Base-by-base conservation (phyloP, 1,140 invertebrate genomes). In the Cardiocondyla obscurior region DNA sequence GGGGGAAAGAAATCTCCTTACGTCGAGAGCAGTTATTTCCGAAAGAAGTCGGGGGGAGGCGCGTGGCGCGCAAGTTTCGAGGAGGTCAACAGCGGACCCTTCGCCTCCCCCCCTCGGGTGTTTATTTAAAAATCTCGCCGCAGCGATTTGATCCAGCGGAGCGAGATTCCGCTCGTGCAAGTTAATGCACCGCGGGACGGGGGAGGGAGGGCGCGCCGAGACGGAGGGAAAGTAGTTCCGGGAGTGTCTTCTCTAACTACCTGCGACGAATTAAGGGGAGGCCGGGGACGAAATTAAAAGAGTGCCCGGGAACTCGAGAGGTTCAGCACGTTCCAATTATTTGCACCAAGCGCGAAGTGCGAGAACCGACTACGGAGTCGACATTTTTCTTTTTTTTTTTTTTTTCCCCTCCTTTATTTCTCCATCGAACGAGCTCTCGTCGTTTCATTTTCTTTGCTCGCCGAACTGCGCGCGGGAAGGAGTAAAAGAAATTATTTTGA, bases 291-390 rank as follows among this genome's bases (percentile, higher is more conserved):
- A 90, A 86, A 88, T 90, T 89, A 90, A 88, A 90, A 87, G 84
- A 82, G 84, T 88, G 73, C 73, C 76, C 51, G 77, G 58, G 81
- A 88, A 85, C 85, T 84, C 70, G 81, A 85, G 85, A 70, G 83
- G 85, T 91, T 89, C 86, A 85, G 87, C 84, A 90, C 84, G 86
- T 89, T 86, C 88, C 88, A 90, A 91, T 91, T 91, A 91, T 89
- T 91, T 85, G 87, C 87, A 81, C 77, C 79, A 89, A 84, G 12
- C 69, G 73, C 19, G 64, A 81, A 65, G 58, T 81, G 65, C 30
- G 82, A 84, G 64, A 25, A 44, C 72, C 69, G 73, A 65, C 79
- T 51, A 60, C 44, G 79, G 83, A 69, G 76, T 62, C 64, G 84
- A 39, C 62, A 76, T 87, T 58, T 69, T 82, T 69, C 65, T 76